Evolutionary conservation across 2,797 vertebrate genomes (phyloP).

Genomic region (Chelmon rostratus): DNA sequence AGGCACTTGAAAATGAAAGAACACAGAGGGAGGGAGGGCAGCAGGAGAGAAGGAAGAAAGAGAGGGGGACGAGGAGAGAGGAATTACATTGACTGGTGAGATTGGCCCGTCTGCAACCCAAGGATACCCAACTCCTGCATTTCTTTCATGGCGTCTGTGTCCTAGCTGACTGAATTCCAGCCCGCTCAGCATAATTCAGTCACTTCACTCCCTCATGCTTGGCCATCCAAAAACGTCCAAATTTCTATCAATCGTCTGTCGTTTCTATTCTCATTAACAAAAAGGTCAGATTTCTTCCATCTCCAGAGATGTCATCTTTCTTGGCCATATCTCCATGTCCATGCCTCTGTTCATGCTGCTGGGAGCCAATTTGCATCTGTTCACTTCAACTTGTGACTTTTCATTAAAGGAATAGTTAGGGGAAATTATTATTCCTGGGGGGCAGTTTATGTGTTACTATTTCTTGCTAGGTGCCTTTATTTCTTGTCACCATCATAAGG

Average conservation of each 20-base stretch:
- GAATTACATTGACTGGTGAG: constrained; percentile 6
- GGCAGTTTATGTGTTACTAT: no score
- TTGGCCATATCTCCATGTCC: neutral
- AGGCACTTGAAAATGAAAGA: constrained; percentile 28
- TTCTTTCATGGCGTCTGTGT: neutral
- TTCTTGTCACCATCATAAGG: no score
- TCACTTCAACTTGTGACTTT: neutral
- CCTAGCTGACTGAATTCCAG: constrained; percentile 1
- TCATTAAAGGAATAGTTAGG: neutral
- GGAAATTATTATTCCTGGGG: no score
- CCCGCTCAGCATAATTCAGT: neutral
- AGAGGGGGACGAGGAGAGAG: constrained; percentile 10
- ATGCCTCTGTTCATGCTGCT: neutral
- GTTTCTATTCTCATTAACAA: neutral
- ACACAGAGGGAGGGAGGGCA: neutral
- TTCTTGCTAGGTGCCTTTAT: no score
- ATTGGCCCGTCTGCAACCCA: constrained; percentile 23
- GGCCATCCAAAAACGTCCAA: neutral
- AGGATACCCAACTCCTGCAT: constrained; percentile 10
- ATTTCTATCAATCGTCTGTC: neutral
- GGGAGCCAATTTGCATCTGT: neutral
- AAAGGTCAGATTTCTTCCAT: no score
- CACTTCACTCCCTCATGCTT: neutral
- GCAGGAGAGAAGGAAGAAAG: neutral
- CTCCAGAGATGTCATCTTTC: neutral